These are phyloP conservation scores for Drosophila sucinea DNA, from an alignment of 1,140 invertebrate genomes.

Conservation along the genomic window DNA sequence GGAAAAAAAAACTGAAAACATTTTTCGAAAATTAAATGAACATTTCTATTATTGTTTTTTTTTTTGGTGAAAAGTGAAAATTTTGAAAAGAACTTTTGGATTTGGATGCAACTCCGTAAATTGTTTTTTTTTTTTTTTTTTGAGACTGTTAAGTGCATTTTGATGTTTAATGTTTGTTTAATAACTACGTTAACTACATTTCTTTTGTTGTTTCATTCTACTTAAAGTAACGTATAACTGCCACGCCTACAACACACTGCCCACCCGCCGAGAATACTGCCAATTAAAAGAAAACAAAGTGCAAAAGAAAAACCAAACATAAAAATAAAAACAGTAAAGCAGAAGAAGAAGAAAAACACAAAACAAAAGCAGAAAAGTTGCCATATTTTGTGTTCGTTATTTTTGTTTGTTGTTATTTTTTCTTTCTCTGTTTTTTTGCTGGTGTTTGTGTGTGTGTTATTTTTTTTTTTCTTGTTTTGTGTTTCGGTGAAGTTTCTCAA, in stretches of 20 bases:
- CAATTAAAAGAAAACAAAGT: slow-evolving; percentile 10
- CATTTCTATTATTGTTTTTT: slow-evolving; percentile 18
- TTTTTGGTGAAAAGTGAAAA: not conserved
- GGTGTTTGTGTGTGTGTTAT: not conserved
- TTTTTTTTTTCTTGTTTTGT: slow-evolving; percentile 7
- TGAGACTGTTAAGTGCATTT: not conserved
- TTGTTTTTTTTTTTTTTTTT: slow-evolving; percentile 16
- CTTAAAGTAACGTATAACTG: slow-evolving; percentile 17
- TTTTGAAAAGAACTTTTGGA: no score
- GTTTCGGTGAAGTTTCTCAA: slow-evolving; percentile 7
- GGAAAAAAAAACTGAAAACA: not conserved
- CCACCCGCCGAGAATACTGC: not conserved
- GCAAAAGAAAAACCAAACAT: not conserved
- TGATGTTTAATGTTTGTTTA: not conserved
- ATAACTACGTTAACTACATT: not conserved
- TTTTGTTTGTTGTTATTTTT: not conserved
- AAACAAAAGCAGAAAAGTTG: slow-evolving; percentile 1
- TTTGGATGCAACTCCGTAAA: no score
- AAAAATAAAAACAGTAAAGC: not conserved
- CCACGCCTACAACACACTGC: slow-evolving; percentile 5
- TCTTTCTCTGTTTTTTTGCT: not conserved
- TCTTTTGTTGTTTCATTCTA: slow-evolving; percentile 15
- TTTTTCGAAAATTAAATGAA: not conserved
- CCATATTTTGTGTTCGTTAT: slow-evolving; percentile 1
- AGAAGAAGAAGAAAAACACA: slow-evolving; percentile 3